A percentile compares a stretch with the other conserved stretches of the same genome.
Conservation (phyloP, 1,140 invertebrate species). For the Ostrea edulis region DNA sequence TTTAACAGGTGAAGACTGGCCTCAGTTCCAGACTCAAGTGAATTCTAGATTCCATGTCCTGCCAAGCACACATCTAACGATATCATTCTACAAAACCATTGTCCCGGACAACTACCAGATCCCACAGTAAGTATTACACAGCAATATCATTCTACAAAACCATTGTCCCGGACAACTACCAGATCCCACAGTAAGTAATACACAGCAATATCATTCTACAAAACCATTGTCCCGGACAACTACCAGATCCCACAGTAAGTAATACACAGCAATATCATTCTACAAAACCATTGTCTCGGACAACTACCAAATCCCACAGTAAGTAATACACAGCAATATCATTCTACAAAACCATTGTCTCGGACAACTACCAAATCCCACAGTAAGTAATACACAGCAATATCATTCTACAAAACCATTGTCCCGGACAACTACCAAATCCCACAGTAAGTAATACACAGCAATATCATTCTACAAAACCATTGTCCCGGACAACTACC, state of each 20-base stretch:
- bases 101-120: conserved; percentile 88
- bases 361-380: too few species aligned
- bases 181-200: conserved; percentile 83
- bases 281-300: too few species aligned
- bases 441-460: too few species aligned
- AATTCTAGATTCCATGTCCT: conserved; percentile 89
- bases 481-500: too few species aligned
- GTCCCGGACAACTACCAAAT: too few species aligned
- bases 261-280: neutral
- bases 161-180: conserved; percentile 87
- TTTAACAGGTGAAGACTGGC: conserved; percentile 86
- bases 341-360: too few species aligned
- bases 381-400: too few species aligned
- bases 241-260: conserved; percentile 83
- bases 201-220: conserved; percentile 86
- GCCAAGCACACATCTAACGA: conserved; percentile 85
- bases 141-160: conserved; percentile 86
- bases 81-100: conserved; percentile 88
- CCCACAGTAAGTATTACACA: conserved; percentile 79
- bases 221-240: conserved; percentile 88
- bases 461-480: too few species aligned
- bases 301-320: conserved; percentile 9
- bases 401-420: too few species aligned
- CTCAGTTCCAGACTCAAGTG: conserved; percentile 84
- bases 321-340: too few species aligned